phyloP scores from a whole-genome alignment of 2,797 vertebrate genomes.

The Strix occidentalis region DNA sequence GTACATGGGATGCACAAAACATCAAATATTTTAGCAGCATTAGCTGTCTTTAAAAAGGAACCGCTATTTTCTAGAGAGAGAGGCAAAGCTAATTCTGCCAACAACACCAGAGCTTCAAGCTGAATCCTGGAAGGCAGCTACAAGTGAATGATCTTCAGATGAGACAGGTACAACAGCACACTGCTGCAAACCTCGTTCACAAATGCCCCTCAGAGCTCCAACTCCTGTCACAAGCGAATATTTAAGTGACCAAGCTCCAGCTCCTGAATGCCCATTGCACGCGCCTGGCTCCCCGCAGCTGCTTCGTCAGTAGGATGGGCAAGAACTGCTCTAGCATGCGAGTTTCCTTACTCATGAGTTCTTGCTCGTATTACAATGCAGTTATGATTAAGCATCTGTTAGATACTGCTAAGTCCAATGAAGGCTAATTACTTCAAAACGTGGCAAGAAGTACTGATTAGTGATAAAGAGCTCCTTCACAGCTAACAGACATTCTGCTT shows the following conservation, averaged over 20 bases:
- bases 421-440: not conserved
- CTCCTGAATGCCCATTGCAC: not conserved
- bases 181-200: not conserved
- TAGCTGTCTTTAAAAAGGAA: not conserved
- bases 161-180: not conserved
- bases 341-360: not conserved
- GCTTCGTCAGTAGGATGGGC: not conserved
- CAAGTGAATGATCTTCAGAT: not conserved
- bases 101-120: not conserved
- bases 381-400: constrained; percentile 39
- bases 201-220: not conserved
- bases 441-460: not conserved
- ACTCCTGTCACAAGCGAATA: not conserved
- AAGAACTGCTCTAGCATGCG: not conserved
- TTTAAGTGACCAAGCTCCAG: not conserved
- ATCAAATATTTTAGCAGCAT: not conserved
- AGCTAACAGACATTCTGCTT: not conserved
- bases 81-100: not conserved
- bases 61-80: not conserved
- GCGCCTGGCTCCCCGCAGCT: not conserved
- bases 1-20: not conserved
- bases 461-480: not conserved
- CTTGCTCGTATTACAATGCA: not conserved
- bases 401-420: not conserved
- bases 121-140: not conserved